Conservation (phyloP, 2,888 invertebrate species). For the Acanthococcus lagerstroemiae region DNA sequence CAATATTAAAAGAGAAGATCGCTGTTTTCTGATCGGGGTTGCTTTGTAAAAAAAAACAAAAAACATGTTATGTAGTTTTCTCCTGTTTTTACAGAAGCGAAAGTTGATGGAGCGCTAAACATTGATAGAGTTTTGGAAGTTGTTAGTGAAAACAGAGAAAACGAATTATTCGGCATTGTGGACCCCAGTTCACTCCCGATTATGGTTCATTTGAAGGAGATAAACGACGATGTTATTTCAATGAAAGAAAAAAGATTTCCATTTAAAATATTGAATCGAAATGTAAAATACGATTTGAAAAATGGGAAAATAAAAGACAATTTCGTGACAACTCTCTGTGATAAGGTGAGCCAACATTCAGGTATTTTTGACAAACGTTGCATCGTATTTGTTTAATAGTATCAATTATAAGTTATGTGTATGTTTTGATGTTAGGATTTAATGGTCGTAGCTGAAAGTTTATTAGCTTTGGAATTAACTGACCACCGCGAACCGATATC, state of each 20-base stretch:
- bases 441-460: conserved; percentile 13
- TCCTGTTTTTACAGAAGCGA: too few species aligned
- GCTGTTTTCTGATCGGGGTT: too few species aligned
- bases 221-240: not conserved
- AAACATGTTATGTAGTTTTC: too few species aligned
- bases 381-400: not conserved
- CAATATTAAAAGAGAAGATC: too few species aligned
- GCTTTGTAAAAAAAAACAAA: too few species aligned
- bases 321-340: conserved; percentile 10
- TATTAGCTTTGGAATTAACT: conserved; percentile 9
- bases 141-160: not conserved
- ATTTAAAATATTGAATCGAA: not conserved
- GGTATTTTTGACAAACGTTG: not conserved
- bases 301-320: conserved; percentile 18
- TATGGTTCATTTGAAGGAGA: conserved; percentile 1
- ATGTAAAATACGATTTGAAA: not conserved
- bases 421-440: not conserved
- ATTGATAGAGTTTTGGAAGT: not conserved
- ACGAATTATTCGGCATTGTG: not conserved
- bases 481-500: conserved; percentile 11
- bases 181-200: conserved; percentile 7
- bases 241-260: not conserved
- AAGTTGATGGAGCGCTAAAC: not conserved
- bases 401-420: not conserved
- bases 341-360: not conserved